Evolutionary conservation across 2,113 vertebrate species (phyloP).

Genomic region (Aythya baeri): DNA sequence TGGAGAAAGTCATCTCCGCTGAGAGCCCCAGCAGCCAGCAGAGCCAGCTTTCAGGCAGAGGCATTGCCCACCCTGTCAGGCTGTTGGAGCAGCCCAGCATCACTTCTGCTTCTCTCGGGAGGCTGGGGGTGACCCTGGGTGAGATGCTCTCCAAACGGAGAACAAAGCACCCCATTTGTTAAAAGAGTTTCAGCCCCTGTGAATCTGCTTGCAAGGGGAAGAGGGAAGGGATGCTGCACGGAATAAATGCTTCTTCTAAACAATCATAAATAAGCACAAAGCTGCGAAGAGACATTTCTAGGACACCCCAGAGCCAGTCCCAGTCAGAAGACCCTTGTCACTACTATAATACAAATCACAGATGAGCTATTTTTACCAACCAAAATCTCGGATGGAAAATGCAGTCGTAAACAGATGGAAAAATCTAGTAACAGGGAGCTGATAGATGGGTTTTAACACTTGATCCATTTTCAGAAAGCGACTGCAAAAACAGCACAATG

Average conservation of each 20-base stretch:
- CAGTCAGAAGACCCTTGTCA: background rate
- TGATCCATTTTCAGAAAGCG: background rate
- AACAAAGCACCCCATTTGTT: background rate
- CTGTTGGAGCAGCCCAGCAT: background rate
- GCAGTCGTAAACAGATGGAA: background rate
- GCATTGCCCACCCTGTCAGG: fast-evolving
- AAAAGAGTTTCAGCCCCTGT: background rate
- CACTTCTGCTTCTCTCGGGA: fast-evolving
- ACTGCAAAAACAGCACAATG: background rate
- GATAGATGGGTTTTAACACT: background rate
- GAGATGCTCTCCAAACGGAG: background rate
- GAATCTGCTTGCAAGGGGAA: background rate
- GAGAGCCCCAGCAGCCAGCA: background rate
- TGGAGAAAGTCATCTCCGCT: background rate
- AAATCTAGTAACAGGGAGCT: background rate
- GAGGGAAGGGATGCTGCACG: background rate
- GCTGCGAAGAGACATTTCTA: background rate
- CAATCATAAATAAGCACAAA: background rate
- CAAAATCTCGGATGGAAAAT: background rate
- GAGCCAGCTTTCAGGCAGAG: background rate
- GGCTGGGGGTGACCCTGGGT: background rate
- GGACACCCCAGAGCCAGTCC: background rate
- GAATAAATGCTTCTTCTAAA: background rate
- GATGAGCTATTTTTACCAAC: background rate
- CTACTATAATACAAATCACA: background rate